Evolutionary conservation across 2,113 vertebrate genomes (phyloP), one percentile per base, ranked within the genome.

Genomic region (Platichthys flesus): DNA sequence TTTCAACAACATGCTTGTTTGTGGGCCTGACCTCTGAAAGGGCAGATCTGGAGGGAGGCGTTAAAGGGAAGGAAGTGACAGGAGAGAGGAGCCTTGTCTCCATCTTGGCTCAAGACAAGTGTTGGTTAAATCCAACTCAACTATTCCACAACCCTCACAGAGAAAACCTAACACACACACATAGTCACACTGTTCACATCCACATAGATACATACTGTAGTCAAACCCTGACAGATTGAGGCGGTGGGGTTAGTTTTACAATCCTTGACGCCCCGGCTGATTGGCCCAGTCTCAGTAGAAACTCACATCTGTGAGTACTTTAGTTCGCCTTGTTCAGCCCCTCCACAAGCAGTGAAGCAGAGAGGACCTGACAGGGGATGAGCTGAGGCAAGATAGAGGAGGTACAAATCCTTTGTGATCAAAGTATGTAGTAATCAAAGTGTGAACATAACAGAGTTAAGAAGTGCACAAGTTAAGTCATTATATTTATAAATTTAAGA

Each of bases 281-380:
- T 86, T 83, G 45, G 75, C 81, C 67, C 74, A 7, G 59, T 57
- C 72, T 84, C 65, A 37, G 84, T 67, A 57, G 84, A 79, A 84
- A 75, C 67, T 31, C 78, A 90, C 90, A 93, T 93, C 88, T 93
- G 92, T 71, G 74, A 92, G 42, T 6, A 84, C 80, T 93, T 90
- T 74, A 67, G 61, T 67, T 54, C 3, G 51, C 64, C 74, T 63
- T 67, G 59, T 84, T 66, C 23, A 68, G 80, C 82, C 63, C 65
- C 84, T 85, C 82, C 28, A 58, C 26, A 20, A 78, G 82, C 84
- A 70, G 76, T 24, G 2, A 52, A 85, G 84, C 89, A 84, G 78
- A 89, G 62, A 77, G 51, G 69, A 82, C 79, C 80, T 89, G 89
- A 90, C 87, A 82, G 79, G 63, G 75, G 83, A 86, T 55, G 84